phyloP scores from a whole-genome alignment of 2,797 vertebrate species.

The Amphiprion clarkii region DNA sequence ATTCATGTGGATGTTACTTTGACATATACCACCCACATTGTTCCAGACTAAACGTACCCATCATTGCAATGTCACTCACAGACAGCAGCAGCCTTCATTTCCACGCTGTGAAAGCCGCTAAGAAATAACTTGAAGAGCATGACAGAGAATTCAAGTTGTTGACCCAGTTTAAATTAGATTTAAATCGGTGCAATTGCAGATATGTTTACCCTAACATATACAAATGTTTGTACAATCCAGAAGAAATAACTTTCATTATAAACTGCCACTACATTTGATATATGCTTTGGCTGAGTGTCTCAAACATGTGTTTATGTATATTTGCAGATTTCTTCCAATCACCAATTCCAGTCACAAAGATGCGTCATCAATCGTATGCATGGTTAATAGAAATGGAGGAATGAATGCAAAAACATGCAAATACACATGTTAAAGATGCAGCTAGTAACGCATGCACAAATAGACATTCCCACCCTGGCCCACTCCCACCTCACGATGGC shows the following conservation, averaged over 20 bases:
- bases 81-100: too few relatives aligned
- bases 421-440: constrained; percentile 21
- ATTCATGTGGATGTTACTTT: too few relatives aligned
- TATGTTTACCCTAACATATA: neutral
- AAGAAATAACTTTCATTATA: neutral
- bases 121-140: too few relatives aligned
- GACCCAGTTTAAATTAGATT: too few relatives aligned
- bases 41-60: too few relatives aligned
- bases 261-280: neutral
- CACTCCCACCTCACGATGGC: constrained; percentile 57
- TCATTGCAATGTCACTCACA: too few relatives aligned
- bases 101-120: too few relatives aligned
- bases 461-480: constrained; percentile 26
- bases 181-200: too few relatives aligned
- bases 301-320: neutral
- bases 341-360: constrained; percentile 18
- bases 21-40: too few relatives aligned
- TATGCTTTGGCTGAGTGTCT: neutral
- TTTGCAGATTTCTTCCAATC: neutral
- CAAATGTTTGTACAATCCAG: neutral
- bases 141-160: too few relatives aligned
- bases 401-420: constrained; percentile 16
- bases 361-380: neutral
- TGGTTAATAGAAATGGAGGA: neutral
- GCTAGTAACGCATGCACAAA: constrained; percentile 5